phyloP scores from a whole-genome alignment of 1,140 invertebrate species.

The Calliphora vicina region DNA sequence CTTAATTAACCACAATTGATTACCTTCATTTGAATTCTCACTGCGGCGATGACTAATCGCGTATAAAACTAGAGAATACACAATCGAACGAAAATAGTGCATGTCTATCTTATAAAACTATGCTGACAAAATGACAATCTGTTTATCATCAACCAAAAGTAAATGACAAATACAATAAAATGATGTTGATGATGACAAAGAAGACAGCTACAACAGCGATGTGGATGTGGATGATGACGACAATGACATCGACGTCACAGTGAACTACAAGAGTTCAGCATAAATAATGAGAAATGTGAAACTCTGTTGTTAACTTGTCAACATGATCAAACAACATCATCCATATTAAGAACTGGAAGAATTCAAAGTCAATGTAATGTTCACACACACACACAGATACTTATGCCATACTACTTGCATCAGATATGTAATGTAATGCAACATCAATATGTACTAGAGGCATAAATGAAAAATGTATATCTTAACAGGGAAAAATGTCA shows the following conservation, averaged over 20 bases:
- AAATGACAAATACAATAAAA: neutral
- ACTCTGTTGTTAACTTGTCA: conserved; percentile 27
- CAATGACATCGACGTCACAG: neutral
- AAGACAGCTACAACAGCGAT: too few relatives aligned
- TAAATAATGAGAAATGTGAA: conserved; percentile 26
- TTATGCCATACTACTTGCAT: too few relatives aligned
- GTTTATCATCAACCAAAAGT: neutral
- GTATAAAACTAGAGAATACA: neutral
- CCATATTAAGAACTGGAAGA: conserved; percentile 6
- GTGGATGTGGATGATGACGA: neutral
- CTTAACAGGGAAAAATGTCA: conserved; percentile 53
- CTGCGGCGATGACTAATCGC: neutral
- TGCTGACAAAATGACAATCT: neutral
- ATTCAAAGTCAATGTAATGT: conserved; percentile 26
- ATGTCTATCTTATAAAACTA: too few relatives aligned
- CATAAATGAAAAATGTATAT: conserved; percentile 20
- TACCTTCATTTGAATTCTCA: neutral
- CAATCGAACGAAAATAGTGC: neutral
- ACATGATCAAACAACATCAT: conserved; percentile 16
- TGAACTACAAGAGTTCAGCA: conserved; percentile 5
- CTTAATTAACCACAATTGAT: neutral
- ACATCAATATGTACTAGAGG: neutral
- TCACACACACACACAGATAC: too few relatives aligned
- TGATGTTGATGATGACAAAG: neutral
- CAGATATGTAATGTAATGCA: conserved; percentile 3